Evolutionary conservation across 2,797 vertebrate genomes (phyloP).

Genomic region (Coregonus suidteri): DNA sequence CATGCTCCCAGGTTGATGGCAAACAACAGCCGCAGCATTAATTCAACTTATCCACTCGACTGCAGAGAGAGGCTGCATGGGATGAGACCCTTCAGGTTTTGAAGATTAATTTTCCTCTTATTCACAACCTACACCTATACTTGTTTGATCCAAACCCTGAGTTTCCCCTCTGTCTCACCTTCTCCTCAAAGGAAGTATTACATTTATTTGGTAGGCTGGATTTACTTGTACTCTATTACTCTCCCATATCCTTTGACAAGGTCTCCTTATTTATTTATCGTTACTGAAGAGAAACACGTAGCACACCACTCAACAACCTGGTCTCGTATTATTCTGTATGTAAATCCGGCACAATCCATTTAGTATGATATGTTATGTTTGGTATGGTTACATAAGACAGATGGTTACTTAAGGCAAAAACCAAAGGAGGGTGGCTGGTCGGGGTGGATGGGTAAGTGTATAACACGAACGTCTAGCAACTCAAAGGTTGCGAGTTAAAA

Average conservation of each 20-base stretch:
- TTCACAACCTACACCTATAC: not conserved
- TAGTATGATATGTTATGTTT: no score
- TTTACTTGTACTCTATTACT: no score
- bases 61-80: not conserved
- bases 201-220: no score
- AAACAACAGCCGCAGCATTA: not conserved
- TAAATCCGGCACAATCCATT: no score
- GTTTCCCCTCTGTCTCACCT: not conserved
- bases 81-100: not conserved
- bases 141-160: not conserved
- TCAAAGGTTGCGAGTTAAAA: no score
- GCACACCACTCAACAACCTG: not conserved
- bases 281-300: not conserved
- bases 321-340: no score
- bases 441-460: no score
- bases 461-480: no score
- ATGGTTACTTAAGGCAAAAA: no score
- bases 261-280: not conserved
- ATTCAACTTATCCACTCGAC: not conserved
- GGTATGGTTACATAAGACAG: no score
- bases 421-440: no score
- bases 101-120: not conserved
- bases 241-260: not conserved
- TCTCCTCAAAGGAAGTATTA: not conserved
- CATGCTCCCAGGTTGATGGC: not conserved